Percentiles rank a stretch among this genome's conserved stretches.
These are phyloP conservation scores for Rhinella marina DNA, from an alignment of 2,797 vertebrate genomes.

Conservation along the genomic window DNA sequence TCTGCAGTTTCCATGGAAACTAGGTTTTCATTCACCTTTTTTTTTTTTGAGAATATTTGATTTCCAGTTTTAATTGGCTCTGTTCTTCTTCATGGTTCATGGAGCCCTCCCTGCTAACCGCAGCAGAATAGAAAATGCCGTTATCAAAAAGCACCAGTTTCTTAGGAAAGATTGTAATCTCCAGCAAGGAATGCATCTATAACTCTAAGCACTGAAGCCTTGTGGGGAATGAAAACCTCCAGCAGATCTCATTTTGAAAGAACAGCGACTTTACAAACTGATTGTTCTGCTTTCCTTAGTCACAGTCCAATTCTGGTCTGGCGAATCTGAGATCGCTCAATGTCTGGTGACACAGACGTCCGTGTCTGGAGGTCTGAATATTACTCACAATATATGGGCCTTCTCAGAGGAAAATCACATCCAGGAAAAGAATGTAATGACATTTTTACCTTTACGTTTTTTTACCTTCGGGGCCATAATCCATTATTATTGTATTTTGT, in stretches of 20 bases:
- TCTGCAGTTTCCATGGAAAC: constrained; percentile 50
- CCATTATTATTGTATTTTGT: not conserved
- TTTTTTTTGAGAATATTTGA: constrained; percentile 38
- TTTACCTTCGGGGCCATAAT: not conserved
- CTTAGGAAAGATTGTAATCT: constrained; percentile 31
- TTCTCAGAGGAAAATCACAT: not conserved
- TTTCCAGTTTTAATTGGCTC: constrained; percentile 48
- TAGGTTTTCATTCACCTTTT: constrained; percentile 37
- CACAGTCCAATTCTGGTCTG: not conserved
- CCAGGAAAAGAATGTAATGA: not conserved
- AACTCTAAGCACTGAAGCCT: constrained; percentile 8
- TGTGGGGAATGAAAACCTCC: constrained; percentile 6
- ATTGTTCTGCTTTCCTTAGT: constrained; percentile 20
- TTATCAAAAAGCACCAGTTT: constrained; percentile 34
- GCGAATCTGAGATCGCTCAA: not conserved
- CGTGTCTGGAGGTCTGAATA: not conserved
- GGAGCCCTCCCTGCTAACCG: not conserved
- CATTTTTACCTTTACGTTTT: too few species aligned
- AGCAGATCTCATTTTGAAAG: constrained; percentile 9
- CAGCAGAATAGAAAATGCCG: constrained; percentile 46
- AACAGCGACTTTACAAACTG: not conserved
- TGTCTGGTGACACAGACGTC: not conserved
- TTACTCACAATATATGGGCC: not conserved
- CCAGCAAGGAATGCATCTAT: constrained; percentile 25
- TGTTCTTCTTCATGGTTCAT: constrained; percentile 48